Evolutionary conservation across 1,140 invertebrate species (phyloP), one percentile per base, ranked within the genome.

Genomic region (Grapholita molesta): DNA sequence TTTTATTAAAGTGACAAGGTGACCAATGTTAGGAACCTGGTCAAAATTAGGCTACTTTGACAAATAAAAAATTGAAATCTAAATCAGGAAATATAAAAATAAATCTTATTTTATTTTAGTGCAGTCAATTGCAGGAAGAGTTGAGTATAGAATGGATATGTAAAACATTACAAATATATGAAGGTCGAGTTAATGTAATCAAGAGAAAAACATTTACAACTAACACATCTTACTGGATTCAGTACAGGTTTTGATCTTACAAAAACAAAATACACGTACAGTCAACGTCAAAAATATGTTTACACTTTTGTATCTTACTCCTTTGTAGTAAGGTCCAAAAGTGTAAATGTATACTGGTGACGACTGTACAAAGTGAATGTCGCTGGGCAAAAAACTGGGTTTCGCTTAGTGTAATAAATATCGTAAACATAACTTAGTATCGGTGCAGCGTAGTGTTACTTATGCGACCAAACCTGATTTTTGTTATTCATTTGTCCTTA

Each of bases 331-430:
- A n/a, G n/a, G n/a, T n/a, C n/a, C n/a, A n/a, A n/a, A n/a, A n/a
- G n/a, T n/a, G n/a, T n/a, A n/a, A n/a, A n/a, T n/a, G n/a, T n/a
- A n/a, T n/a, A n/a, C n/a, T n/a, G n/a, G n/a, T n/a, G n/a, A n/a
- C n/a, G n/a, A n/a, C n/a, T n/a, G n/a, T n/a, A n/a, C n/a, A 9
- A 28, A 61, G 55, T 61, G 55, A 61, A 61, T 61, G 28, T 61
- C 24, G n/a, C 5, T 0, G 1, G 15, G 7, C 9, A 48, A 48
- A 48, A 48, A 48, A 48, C n/a, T 48, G 18, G 42, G 15, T 18
- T 48, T 48, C 42, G 18, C 15, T 48, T 5, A 48, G 18, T 21
- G 42, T 48, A 48, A 48, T 48, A 48, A 48, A 48, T 48, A 48
- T 48, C 42, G 7, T n/a, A 18, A 35, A 35, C 3, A 35, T 35